Evolutionary conservation across 2,797 vertebrate species (phyloP).

Genomic region (Neoniphon sammara): DNA sequence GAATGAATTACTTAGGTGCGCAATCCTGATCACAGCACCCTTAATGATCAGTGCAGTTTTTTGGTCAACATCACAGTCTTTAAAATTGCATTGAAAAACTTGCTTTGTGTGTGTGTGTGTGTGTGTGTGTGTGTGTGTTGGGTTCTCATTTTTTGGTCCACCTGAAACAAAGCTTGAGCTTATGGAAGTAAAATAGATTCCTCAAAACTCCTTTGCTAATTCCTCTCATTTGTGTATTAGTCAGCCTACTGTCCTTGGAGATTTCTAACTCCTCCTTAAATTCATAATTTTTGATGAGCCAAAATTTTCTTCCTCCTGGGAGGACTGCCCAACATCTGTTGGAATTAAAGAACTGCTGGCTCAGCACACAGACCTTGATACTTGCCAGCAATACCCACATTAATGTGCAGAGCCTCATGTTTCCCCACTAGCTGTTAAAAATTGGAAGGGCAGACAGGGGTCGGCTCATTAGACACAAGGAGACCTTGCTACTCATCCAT

Average conservation of each 20-base stretch:
- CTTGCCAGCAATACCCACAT: constrained; percentile 20
- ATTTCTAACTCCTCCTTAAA: neutral
- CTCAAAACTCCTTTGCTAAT: neutral
- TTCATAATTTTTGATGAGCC: constrained; percentile 29
- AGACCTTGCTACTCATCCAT: constrained; percentile 8
- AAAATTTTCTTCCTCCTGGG: constrained; percentile 22
- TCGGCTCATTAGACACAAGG: neutral
- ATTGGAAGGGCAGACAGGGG: neutral
- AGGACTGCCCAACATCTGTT: constrained; percentile 31
- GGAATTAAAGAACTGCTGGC: constrained; percentile 9
- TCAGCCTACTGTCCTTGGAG: neutral
- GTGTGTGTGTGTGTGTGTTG: neutral
- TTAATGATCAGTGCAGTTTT: too few species aligned
- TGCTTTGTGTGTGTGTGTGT: neutral
- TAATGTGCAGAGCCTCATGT: neutral
- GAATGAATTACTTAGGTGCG: too few species aligned
- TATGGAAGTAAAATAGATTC: neutral
- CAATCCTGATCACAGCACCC: too few species aligned
- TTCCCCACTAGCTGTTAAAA: neutral
- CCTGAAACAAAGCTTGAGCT: neutral
- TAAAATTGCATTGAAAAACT: too few species aligned
- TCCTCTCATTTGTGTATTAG: neutral
- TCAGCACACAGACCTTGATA: constrained; percentile 33
- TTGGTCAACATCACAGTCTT: neutral
- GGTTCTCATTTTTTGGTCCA: neutral